Conservation (phyloP, 2,888 invertebrate species). For the Diarsia mendica region DNA sequence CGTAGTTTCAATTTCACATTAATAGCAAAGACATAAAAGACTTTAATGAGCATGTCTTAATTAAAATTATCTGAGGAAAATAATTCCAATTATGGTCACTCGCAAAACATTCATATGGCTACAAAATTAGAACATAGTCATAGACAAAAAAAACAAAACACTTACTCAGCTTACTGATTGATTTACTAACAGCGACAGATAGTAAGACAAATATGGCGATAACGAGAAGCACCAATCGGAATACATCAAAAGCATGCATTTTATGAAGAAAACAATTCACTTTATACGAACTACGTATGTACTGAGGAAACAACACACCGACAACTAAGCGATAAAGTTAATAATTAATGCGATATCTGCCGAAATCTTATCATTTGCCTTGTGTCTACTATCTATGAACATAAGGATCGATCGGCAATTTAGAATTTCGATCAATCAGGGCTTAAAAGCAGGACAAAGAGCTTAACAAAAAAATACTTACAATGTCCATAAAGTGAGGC, state of each 20-base stretch:
- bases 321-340: slow-evolving; percentile 34
- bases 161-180: slow-evolving; percentile 33
- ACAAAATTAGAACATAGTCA: not conserved
- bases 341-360: slow-evolving; percentile 29
- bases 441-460: not conserved
- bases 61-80: not conserved
- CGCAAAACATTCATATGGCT: not conserved
- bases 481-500: slow-evolving; percentile 1
- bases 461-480: slow-evolving; percentile 27
- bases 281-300: not conserved
- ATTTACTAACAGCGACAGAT: slow-evolving; percentile 32
- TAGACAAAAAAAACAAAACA: not conserved
- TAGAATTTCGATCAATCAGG: not conserved
- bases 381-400: slow-evolving; percentile 21
- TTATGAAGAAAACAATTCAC: slow-evolving; percentile 4
- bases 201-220: slow-evolving; percentile 7
- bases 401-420: slow-evolving; percentile 15
- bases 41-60: not conserved
- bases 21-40: not conserved
- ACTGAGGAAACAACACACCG: slow-evolving; percentile 9
- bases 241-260: slow-evolving; percentile 25
- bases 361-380: slow-evolving; percentile 44
- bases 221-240: slow-evolving; percentile 20
- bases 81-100: not conserved
- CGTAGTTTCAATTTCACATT: not conserved